Base-by-base conservation (phyloP, 2,113 vertebrate genomes). In the Oncorhynchus keta region DNA sequence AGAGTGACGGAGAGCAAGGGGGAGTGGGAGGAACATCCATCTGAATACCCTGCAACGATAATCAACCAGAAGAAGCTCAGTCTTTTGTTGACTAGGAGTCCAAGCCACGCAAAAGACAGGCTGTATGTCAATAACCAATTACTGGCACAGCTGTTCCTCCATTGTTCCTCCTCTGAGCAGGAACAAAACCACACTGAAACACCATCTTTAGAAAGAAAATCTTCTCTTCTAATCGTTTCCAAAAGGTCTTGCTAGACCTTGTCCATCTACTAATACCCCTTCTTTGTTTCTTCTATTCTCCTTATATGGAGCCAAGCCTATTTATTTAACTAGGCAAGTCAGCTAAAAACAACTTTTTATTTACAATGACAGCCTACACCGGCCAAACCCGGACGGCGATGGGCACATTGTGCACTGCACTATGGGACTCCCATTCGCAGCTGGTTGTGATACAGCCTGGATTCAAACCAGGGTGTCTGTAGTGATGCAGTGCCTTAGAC, bases 1-100 rank as follows among this genome's bases (percentile, higher is more conserved):
- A 45, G 39, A 45, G 39, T 6, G 8, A 45, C 39, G 8, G 69
- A 70, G 67, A 24, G 73, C 45, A 67, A 39, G 59, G 26, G 64
- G 24, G 32, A 59, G 62, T 48, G 48, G 35, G 39, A 13, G 24
- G 22, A 55, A 69, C 70, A 74, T 26, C 59, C 35, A 18, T 65
- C 48, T 80, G 74, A 81, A 78, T 0, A 69, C 76, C 68, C 66
- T 14, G 24, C 59, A 78, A 85, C 77, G 11, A 82, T 81, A 86
- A 77, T 75, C 81, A 18, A 55, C 18, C 12, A 75, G 75, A 45
- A 68, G 32, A 30, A 30, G 85, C 49, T 51, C 74, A 14, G 49
- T 59, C 51, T 59, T 66, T 49, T 65, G 72, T 39, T 28, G 13
- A n/a, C 11, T 32, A 55, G 51, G 67, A 28, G 72, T 72, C n/a